These are phyloP conservation scores for Halocynthia roretzi DNA, from an alignment of 23 tunicate species.

Conservation along the genomic window DNA sequence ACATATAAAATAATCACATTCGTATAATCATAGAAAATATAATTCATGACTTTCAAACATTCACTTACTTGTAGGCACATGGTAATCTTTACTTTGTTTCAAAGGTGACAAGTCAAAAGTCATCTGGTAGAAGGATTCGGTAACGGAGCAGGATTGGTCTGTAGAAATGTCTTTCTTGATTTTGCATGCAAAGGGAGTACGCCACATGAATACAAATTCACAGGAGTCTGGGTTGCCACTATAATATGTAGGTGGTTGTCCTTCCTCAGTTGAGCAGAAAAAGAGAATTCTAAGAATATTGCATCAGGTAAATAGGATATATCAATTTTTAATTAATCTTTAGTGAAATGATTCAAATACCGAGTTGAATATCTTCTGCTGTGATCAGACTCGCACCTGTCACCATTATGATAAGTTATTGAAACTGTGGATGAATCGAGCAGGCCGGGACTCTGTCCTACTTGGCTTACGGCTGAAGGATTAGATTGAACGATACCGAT, in stretches of 20 bases:
- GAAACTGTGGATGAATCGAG: constrained; percentile 26
- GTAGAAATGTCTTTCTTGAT: constrained; percentile 9
- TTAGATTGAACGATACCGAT: constrained; percentile 56
- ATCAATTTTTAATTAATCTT: background rate
- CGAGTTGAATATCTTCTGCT: constrained; percentile 50
- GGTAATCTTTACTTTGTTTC: constrained; percentile 27
- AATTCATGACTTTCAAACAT: background rate
- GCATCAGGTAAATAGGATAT: background rate
- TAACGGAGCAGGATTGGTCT: constrained; percentile 29
- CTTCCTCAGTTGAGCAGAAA: constrained; percentile 35
- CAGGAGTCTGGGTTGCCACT: constrained; percentile 39
- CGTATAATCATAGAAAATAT: too few relatives aligned
- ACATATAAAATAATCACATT: too few relatives aligned
- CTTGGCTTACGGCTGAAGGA: constrained; percentile 35
- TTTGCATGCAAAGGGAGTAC: constrained; percentile 55
- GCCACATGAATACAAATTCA: constrained; percentile 55
- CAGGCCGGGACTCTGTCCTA: background rate
- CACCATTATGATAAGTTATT: constrained; percentile 48
- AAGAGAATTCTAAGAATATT: constrained; percentile 20
- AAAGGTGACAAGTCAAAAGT: constrained; percentile 68
- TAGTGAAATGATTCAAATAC: constrained; percentile 2
- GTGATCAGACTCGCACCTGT: constrained; percentile 25
- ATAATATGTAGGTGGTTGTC: constrained; percentile 31
- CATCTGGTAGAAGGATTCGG: constrained; percentile 60
- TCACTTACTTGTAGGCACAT: constrained; percentile 22